Evolutionary conservation across 1,140 invertebrate genomes (phyloP).

Genomic region (Nymphalis io): DNA sequence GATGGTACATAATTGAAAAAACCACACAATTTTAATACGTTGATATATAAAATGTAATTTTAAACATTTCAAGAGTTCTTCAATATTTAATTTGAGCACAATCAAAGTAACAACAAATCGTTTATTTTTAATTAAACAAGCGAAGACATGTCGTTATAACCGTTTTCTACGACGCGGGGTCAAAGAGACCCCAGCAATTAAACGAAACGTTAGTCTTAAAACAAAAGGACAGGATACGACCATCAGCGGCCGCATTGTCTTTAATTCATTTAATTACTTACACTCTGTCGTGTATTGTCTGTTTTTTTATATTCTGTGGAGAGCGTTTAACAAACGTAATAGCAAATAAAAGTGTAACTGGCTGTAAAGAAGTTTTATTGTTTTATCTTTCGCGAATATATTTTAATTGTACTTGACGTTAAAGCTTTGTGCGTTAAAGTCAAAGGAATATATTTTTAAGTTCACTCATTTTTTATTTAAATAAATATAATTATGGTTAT

Average conservation of each 20-base stretch:
- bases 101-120: too few relatives aligned
- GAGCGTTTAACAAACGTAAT: constrained; percentile 5
- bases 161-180: constrained; percentile 15
- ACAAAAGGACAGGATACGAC: constrained; percentile 19
- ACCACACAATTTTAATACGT: too few relatives aligned
- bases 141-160: neutral
- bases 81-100: too few relatives aligned
- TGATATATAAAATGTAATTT: too few relatives aligned
- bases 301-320: constrained; percentile 15
- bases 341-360: constrained; percentile 16
- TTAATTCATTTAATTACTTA: constrained; percentile 41
- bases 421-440: neutral
- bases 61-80: too few relatives aligned
- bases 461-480: too few relatives aligned
- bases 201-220: constrained; percentile 28
- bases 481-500: too few relatives aligned
- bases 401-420: neutral
- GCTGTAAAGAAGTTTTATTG: constrained; percentile 13
- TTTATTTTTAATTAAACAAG: neutral
- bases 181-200: constrained; percentile 24
- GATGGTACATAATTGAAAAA: too few relatives aligned
- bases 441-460: too few relatives aligned
- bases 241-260: constrained; percentile 28
- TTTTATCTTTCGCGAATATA: neutral
- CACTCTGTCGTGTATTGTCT: constrained; percentile 20